These are phyloP conservation scores for Scelioninae gen. 1 DNA, from an alignment of 2,888 invertebrate genomes.

Conservation along the genomic window DNA sequence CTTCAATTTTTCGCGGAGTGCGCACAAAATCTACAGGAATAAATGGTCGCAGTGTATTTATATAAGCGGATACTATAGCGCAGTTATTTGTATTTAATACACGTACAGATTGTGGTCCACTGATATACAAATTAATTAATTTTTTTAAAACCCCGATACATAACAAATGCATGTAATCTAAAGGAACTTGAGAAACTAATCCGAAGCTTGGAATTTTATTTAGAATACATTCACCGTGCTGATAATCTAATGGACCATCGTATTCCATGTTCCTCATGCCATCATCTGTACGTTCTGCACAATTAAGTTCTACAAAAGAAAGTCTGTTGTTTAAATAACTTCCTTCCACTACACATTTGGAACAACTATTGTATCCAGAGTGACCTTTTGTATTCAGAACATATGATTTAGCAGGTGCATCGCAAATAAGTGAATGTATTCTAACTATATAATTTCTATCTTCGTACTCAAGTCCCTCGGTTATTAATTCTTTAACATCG, in stretches of 20 bases:
- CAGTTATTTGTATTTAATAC: not conserved
- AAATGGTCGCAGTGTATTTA: not conserved
- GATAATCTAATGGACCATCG: conserved; percentile 20
- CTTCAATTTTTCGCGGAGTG: not conserved
- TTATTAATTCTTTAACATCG: not conserved
- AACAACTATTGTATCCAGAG: conserved; percentile 4
- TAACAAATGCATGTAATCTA: conserved; percentile 22
- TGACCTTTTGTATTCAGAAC: conserved; percentile 36
- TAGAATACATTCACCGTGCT: conserved; percentile 21
- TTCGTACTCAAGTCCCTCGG: not conserved
- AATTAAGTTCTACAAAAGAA: conserved; percentile 17
- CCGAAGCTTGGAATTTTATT: conserved; percentile 35
- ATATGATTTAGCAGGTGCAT: conserved; percentile 45
- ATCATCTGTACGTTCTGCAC: conserved; percentile 22
- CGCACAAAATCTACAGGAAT: conserved; percentile 13
- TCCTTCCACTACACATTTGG: conserved; percentile 36
- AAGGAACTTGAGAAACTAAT: conserved; percentile 19
- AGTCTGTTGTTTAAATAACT: conserved; percentile 18
- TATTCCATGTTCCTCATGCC: conserved; percentile 26
- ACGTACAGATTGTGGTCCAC: not conserved
- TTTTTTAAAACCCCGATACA: conserved; percentile 1
- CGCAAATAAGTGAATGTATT: conserved; percentile 15
- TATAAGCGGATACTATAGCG: conserved; percentile 1
- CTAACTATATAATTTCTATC: not conserved
- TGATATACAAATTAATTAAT: not conserved